A percentile compares a stretch with the other conserved stretches of the same genome.
These are phyloP conservation scores for Mallotus villosus DNA, from an alignment of 2,797 vertebrate species.

Conservation along the genomic window DNA sequence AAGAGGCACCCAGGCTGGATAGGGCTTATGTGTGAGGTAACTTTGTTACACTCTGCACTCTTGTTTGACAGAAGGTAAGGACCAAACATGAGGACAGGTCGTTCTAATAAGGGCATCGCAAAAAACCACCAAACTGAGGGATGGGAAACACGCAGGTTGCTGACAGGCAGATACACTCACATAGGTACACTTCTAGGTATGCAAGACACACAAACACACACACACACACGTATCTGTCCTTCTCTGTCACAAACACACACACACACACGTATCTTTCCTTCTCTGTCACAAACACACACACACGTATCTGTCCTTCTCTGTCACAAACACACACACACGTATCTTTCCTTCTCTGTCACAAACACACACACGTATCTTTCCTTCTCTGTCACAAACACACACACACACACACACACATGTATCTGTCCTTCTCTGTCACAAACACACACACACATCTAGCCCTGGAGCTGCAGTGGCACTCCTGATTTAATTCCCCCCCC, in stretches of 20 bases:
- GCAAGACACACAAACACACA: no score
- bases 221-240: background rate
- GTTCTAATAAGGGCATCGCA: no score
- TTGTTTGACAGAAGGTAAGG: background rate
- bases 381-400: background rate
- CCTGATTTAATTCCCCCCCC: slow-evolving; percentile 22
- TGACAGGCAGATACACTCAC: background rate
- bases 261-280: background rate
- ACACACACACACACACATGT: background rate
- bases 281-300: background rate
- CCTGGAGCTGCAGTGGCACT: slow-evolving; percentile 13
- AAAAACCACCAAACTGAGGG: no score
- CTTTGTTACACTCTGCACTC: background rate
- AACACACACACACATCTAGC: background rate
- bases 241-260: background rate
- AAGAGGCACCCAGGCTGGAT: no score
- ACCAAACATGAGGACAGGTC: no score
- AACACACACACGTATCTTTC: background rate
- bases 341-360: no score
- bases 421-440: background rate
- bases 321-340: background rate
- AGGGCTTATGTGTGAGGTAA: no score
- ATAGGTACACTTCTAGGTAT: no score
- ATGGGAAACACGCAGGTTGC: no score
- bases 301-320: background rate